Percentiles rank a stretch among this genome's conserved stretches.
These are phyloP conservation scores for Macquaria ambigua DNA, from an alignment of 2,113 vertebrate genomes.

Conservation along the genomic window DNA sequence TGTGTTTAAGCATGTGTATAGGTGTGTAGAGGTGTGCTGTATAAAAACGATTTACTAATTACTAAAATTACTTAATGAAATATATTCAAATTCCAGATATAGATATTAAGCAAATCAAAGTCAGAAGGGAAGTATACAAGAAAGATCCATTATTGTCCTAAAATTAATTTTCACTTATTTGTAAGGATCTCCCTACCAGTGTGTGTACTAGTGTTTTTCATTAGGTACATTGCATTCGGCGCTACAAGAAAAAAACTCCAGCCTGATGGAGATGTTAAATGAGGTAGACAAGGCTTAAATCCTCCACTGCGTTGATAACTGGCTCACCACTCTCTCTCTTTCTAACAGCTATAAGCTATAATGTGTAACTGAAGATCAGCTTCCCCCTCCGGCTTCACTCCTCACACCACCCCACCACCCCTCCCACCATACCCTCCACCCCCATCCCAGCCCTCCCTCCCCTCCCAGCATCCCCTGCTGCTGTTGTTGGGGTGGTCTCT, in stretches of 20 bases:
- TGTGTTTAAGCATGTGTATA: background rate
- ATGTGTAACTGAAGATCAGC: constrained; percentile 67
- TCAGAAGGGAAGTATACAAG: background rate
- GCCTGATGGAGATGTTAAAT: constrained; percentile 55
- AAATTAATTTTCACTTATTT: constrained; percentile 3
- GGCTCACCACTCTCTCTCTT: constrained; percentile 46
- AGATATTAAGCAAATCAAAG: background rate
- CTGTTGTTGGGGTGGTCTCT: constrained; percentile 81
- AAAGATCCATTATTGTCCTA: background rate
- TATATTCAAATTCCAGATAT: background rate
- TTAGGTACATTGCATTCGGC: constrained; percentile 30
- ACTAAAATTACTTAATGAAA: background rate
- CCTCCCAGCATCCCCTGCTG: constrained; percentile 72
- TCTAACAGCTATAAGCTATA: constrained; percentile 67
- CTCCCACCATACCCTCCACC: background rate
- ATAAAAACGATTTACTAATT: too few species aligned
- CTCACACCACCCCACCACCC: constrained; percentile 6
- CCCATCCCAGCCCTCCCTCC: background rate
- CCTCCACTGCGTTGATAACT: constrained; percentile 59
- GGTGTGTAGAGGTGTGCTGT: too few species aligned
- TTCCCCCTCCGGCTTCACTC: constrained; percentile 41
- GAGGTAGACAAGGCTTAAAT: constrained; percentile 67
- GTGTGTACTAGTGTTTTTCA: constrained; percentile 13
- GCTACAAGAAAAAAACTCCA: constrained; percentile 2
- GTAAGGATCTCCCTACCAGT: background rate